Base-by-base conservation (phyloP, 1,140 invertebrate genomes). In the Lysiphlebus fabarum region DNA sequence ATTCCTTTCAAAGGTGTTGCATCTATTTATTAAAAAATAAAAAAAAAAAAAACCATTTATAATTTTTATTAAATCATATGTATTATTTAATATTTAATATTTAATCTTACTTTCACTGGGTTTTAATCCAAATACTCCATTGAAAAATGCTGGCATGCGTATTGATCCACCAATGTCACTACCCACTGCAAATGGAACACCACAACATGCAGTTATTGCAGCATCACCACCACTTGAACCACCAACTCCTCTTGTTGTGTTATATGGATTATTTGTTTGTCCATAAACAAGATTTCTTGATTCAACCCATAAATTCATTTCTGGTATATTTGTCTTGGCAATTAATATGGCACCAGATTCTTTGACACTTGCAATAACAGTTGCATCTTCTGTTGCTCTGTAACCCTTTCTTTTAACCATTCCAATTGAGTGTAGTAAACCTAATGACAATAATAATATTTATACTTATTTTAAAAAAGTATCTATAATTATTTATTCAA, bases 111-210 rank as follows among this genome's bases (percentile, higher is more conserved):
- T 88, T 65, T 84, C 82, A 7, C 90, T 91, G 5, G 94, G 88
- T 72, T 97, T 96, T 64, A 95, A 87, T 3, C 92, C 96, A 79
- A 90, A 99, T 49, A 98, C 81, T 42, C 96, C 96, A 81, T 93
- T 96, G 76, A 92, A 97, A 68, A 94, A 95, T 2, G 93, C 86
- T 4, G 96, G 96, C 82, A 99, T 95, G 48, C 97, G 84, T 47
- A 93, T 90, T 7, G 93, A 96, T 0, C 96, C 97, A 14, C 95
- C 96, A 67, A 99, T 95, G 76, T 99, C 96, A 59, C 74, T 77
- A 65, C 92, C 93, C 42, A 99, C 79, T 4, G 95, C 92, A 65
- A 98, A 85, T 9, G 93, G 87, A 34, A 87, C 86, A 37, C 90
- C 93, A 63, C 91, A 85, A 8, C 90, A 82, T 12, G 92, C 77